phyloP scores from a whole-genome alignment of 2,888 invertebrate species.

The Protodeltote pygarga region DNA sequence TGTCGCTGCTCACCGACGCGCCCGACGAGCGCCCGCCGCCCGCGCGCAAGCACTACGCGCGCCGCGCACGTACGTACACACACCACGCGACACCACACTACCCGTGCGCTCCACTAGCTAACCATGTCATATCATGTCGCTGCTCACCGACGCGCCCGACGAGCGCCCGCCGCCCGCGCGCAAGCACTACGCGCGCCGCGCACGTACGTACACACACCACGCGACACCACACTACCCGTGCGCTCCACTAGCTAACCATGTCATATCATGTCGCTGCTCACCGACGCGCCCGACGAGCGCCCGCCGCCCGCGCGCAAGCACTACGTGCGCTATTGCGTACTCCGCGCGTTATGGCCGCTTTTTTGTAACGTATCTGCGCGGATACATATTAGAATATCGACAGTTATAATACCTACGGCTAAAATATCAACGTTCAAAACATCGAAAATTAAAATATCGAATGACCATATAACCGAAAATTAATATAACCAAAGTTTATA shows the following conservation, averaged over 20 bases:
- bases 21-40: constrained; percentile 84
- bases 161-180: constrained; percentile 9
- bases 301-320: constrained; percentile 7
- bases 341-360: no score
- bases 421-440: no score
- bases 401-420: no score
- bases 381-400: no score
- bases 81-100: no score
- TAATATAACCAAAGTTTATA: no score
- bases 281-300: constrained; percentile 89
- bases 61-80: constrained; percentile 50
- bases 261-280: constrained; percentile 90
- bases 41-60: constrained; percentile 87
- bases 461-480: no score
- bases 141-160: constrained; percentile 17
- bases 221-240: no score
- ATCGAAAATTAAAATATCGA: no score
- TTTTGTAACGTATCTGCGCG: no score
- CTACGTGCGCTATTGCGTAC: constrained; percentile 7
- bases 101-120: no score
- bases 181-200: constrained; percentile 8
- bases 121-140: constrained; percentile 68
- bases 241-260: no score
- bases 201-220: constrained; percentile 2
- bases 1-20: constrained; percentile 3